These are phyloP conservation scores for Rhynchonycteris naso DNA, from an alignment of 2,797 vertebrate genomes.

Conservation along the genomic window DNA sequence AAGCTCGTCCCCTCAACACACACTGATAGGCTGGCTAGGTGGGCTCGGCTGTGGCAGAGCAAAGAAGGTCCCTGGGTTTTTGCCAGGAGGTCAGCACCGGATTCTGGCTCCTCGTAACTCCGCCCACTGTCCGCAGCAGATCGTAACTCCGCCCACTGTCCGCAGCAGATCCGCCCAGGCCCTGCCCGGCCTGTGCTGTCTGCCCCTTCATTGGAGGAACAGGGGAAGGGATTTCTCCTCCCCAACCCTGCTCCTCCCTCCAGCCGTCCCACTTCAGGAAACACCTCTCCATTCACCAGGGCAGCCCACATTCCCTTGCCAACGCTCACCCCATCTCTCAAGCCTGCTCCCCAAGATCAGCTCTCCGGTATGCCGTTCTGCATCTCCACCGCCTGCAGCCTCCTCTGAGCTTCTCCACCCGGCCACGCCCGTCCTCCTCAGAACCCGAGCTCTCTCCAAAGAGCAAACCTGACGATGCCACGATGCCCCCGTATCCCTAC, in stretches of 20 bases:
- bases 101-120: background rate
- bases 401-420: accelerated
- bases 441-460: background rate
- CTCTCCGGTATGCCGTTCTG: background rate
- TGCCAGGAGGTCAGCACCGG: background rate
- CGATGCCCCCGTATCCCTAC: background rate
- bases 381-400: background rate
- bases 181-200: background rate
- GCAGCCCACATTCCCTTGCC: background rate
- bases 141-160: background rate
- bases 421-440: too few relatives aligned
- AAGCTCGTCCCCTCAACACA: background rate
- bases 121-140: background rate
- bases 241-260: background rate
- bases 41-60: background rate
- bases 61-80: background rate
- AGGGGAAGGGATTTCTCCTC: background rate
- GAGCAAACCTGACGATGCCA: background rate
- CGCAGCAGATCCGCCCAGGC: background rate
- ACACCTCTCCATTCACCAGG: background rate
- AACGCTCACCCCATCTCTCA: background rate
- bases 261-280: background rate
- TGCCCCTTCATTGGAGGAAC: background rate
- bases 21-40: background rate
- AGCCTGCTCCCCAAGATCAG: too few relatives aligned